Conservation (phyloP, 2,797 vertebrate genomes). For the Enteromius radiatus region DNA sequence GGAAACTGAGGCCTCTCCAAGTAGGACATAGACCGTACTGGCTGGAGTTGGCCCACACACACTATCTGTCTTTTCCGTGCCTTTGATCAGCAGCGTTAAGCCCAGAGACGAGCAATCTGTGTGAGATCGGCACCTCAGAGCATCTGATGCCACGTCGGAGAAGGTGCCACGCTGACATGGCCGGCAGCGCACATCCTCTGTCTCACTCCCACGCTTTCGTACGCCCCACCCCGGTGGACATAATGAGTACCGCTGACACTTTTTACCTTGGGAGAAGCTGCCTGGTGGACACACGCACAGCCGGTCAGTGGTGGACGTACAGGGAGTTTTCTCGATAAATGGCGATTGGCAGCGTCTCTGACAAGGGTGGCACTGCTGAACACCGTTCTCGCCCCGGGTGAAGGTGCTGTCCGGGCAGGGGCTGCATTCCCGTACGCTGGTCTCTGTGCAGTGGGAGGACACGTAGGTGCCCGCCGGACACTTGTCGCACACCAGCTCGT, state of each 20-base stretch:
- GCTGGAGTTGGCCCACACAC: conserved; percentile 77
- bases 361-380: conserved; percentile 89
- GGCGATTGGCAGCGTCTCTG: conserved; percentile 79
- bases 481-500: conserved; percentile 88
- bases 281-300: conserved; percentile 86
- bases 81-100: conserved; percentile 78
- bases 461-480: conserved; percentile 94
- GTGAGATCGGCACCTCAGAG: conserved; percentile 83
- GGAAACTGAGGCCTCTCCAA: conserved; percentile 48
- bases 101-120: conserved; percentile 86
- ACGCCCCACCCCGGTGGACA: conserved; percentile 89
- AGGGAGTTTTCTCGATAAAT: conserved; percentile 84
- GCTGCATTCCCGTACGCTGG: conserved; percentile 86
- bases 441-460: conserved; percentile 86
- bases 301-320: conserved; percentile 86
- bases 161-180: conserved; percentile 87
- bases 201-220: conserved; percentile 86
- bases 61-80: conserved; percentile 86
- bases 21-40: conserved; percentile 51
- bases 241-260: conserved; percentile 81
- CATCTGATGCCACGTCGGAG: conserved; percentile 85
- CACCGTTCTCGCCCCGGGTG: conserved; percentile 90
- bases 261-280: conserved; percentile 73
- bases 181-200: conserved; percentile 88
- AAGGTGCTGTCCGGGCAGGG: conserved; percentile 85